Conservation (phyloP, 1,140 invertebrate species). For the Protaetia brevitarsis region DNA sequence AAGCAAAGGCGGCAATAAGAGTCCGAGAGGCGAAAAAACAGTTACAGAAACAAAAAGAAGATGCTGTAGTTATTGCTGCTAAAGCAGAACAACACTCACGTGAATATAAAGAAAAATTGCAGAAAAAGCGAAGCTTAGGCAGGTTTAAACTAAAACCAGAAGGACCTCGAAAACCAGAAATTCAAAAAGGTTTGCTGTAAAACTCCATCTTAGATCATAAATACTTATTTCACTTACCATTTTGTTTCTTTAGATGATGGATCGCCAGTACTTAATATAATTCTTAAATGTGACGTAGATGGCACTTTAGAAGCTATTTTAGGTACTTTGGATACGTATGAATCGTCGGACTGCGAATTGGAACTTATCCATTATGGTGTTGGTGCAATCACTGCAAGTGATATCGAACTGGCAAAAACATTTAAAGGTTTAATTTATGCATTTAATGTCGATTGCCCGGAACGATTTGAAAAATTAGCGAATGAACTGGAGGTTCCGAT, state of each 20-base stretch:
- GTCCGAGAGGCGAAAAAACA: slow-evolving; percentile 58
- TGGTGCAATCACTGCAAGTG: slow-evolving; percentile 76
- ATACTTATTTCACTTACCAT: slow-evolving; percentile 40
- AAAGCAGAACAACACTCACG: slow-evolving; percentile 67
- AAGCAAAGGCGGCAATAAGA: slow-evolving; percentile 67
- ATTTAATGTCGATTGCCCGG: slow-evolving; percentile 71
- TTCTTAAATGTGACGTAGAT: slow-evolving; percentile 76
- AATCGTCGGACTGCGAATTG: slow-evolving; percentile 70
- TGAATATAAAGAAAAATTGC: slow-evolving; percentile 65
- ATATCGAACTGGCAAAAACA: slow-evolving; percentile 80
- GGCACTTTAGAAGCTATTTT: slow-evolving; percentile 93
- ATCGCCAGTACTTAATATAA: slow-evolving; percentile 55
- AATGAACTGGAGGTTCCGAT: slow-evolving; percentile 59
- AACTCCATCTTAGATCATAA: background rate
- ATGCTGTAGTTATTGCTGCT: slow-evolving; percentile 60
- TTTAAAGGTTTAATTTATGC: slow-evolving; percentile 84
- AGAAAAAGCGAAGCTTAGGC: slow-evolving; percentile 60
- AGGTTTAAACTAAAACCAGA: slow-evolving; percentile 52
- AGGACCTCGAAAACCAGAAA: slow-evolving; percentile 60
- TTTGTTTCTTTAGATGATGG: slow-evolving; percentile 42
- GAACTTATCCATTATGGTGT: slow-evolving; percentile 89
- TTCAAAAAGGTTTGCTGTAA: slow-evolving; percentile 38
- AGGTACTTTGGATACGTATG: slow-evolving; percentile 87
- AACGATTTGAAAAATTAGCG: slow-evolving; percentile 51
- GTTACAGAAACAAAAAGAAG: slow-evolving; percentile 61